These are phyloP conservation scores for Amiota mariae DNA, from an alignment of 2,888 invertebrate genomes.

Conservation along the genomic window DNA sequence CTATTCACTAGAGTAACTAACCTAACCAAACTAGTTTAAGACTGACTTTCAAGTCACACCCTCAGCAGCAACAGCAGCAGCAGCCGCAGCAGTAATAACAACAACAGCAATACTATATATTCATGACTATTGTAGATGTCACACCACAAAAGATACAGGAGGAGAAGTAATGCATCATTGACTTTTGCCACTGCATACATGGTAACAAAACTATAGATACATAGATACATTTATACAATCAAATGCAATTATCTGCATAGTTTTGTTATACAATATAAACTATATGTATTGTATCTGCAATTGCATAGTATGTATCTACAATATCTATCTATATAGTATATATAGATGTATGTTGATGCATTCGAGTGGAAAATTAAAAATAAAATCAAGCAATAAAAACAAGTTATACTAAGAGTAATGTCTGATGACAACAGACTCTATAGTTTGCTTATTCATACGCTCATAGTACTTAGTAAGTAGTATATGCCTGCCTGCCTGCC, in stretches of 20 bases:
- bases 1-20: not conserved
- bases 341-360: constrained; percentile 40
- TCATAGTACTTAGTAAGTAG: too few relatives aligned
- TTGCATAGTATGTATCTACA: constrained; percentile 25
- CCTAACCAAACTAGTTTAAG: constrained; percentile 22
- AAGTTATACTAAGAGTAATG: not conserved
- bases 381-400: constrained; percentile 29
- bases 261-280: too few relatives aligned
- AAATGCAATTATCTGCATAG: constrained; percentile 51
- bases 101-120: too few relatives aligned
- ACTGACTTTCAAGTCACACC: constrained; percentile 11
- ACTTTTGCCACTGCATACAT: constrained; percentile 19
- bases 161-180: constrained; percentile 19
- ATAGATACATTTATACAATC: constrained; percentile 8
- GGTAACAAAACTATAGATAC: not conserved
- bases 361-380: constrained; percentile 55
- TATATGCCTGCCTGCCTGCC: too few relatives aligned
- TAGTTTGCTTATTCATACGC: too few relatives aligned
- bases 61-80: not conserved
- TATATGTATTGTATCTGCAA: constrained; percentile 16
- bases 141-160: not conserved
- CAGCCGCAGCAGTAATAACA: too few relatives aligned
- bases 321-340: not conserved
- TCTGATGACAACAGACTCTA: not conserved
- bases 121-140: not conserved